Evolutionary conservation across 2,797 vertebrate genomes (phyloP), one percentile per base, ranked within the genome.

Genomic region (Sparidentex hasta): DNA sequence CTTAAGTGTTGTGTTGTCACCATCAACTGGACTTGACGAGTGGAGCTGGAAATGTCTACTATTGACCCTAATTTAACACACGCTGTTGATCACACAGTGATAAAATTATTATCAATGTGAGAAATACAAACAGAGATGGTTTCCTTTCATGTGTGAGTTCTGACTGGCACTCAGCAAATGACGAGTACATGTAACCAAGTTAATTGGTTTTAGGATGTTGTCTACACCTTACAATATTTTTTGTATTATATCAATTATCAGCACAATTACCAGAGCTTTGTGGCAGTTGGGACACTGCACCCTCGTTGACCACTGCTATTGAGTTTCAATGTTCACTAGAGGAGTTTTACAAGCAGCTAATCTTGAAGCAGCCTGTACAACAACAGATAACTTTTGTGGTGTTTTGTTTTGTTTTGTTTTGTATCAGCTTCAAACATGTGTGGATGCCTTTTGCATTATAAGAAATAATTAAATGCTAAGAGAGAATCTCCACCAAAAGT

Each of bases 391-490:
- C 21, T 52, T 38, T 38, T 9, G 20, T 23, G n/a, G 27, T 21
- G 11, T 46, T 69, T 46, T 47, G 33, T 50, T 50, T 46, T 47
- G 33, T 50, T 50, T 7, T 11, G 4, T 16, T 57, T 57, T n/a
- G 17, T 27, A 11, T 25, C 27, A 12, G n/a, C 12, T 56, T 46
- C n/a, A 58, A 47, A 48, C 20, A 58, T 27, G 47, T 38, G 4
- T 46, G 59, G 12, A 23, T 54, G 6, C 17, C n/a, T 61, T 51
- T 50, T 41, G 33, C 25, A 29, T 46, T 64, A 27, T 41, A 33
- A 46, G 23, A 20, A 63, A 21, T 54, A 62, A 48, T 70, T 25
- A 52, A 52, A 33, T 44, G 23, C 23, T 71, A 29, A 54, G 50
- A 29, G 44, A 70, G 5, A 50, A 58, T 21, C 18, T 5, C 18